phyloP scores from a whole-genome alignment of 2,888 invertebrate genomes.

The Dyspetes luteomarginatus region DNA sequence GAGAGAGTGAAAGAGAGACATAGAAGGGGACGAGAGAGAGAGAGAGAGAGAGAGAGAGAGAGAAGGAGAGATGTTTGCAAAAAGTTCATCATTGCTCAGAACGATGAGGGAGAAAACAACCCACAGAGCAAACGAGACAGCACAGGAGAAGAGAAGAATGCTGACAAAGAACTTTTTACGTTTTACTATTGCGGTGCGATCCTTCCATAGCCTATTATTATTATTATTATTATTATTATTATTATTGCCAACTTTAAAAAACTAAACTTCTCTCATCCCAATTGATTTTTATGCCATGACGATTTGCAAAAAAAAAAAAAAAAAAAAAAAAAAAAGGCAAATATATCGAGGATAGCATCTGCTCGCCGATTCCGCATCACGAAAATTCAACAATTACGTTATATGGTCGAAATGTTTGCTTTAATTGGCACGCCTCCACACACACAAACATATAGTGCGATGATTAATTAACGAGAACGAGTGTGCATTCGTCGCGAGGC shows the following conservation, averaged over 20 bases:
- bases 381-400: constrained; percentile 19
- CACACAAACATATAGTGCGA: constrained; percentile 13
- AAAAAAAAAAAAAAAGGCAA: no score
- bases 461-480: constrained; percentile 55
- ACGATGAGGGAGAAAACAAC: not conserved
- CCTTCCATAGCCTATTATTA: not conserved
- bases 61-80: not conserved
- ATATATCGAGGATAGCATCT: constrained; percentile 36
- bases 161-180: not conserved
- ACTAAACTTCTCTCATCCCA: no score
- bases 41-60: not conserved
- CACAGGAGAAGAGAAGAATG: not conserved
- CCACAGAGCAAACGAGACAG: not conserved
- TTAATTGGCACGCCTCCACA: constrained; percentile 42
- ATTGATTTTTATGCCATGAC: no score
- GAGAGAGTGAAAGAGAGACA: not conserved
- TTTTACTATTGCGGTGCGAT: not conserved
- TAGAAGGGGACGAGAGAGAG: not conserved
- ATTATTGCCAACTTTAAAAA: no score
- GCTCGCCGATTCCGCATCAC: not conserved
- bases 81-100: not conserved
- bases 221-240: not conserved
- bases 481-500: no score
- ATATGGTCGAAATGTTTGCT: constrained; percentile 24
- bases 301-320: no score